Evolutionary conservation across 2,888 invertebrate genomes (phyloP).

Genomic region (Drosophila glabriapex): DNA sequence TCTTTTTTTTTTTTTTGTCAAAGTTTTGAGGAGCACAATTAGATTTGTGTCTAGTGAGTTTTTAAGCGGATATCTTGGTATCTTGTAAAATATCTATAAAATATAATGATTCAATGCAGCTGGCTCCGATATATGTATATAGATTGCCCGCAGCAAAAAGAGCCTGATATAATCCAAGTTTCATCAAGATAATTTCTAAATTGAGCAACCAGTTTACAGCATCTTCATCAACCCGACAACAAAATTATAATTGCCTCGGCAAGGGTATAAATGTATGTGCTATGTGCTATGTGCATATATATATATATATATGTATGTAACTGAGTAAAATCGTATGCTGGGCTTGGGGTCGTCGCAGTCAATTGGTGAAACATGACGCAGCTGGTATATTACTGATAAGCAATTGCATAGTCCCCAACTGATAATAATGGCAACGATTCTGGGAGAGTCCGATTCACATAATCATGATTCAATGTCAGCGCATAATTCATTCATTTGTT

Average conservation of each 20-base stretch:
- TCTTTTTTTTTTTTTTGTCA: too few species aligned
- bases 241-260: background rate
- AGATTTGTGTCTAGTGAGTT: background rate
- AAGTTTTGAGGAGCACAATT: background rate
- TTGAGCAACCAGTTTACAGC: background rate
- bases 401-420: constrained; percentile 54
- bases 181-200: background rate
- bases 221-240: background rate
- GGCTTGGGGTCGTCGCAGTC: constrained; percentile 42
- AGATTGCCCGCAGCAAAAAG: too few species aligned
- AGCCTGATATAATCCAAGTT: background rate
- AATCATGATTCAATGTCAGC: constrained; percentile 17
- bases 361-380: constrained; percentile 65
- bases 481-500: background rate
- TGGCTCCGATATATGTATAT: too few species aligned
- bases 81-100: background rate
- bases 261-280: background rate
- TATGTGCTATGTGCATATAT: background rate
- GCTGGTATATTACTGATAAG: constrained; percentile 41
- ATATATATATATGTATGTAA: constrained; percentile 3
- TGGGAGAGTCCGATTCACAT: constrained; percentile 18
- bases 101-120: background rate
- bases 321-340: constrained; percentile 34
- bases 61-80: background rate
- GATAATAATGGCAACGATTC: constrained; percentile 43